Evolutionary conservation across 1,140 invertebrate species (phyloP).

Genomic region (Geopemphigus sp.): DNA sequence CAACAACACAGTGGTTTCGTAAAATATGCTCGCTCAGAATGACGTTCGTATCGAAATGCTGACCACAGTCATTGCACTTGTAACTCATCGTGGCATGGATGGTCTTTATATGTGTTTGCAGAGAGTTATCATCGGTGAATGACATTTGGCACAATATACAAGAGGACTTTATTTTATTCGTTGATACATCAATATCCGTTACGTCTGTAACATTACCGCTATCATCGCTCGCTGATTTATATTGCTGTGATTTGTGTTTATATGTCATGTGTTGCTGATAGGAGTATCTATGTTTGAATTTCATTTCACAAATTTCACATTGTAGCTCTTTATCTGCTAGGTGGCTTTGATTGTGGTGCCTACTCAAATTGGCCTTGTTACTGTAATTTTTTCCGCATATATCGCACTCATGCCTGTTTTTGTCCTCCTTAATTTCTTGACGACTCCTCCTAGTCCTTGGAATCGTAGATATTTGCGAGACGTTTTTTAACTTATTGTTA

Average conservation of each 20-base stretch:
- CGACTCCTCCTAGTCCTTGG: no score
- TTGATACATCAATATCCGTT: neutral
- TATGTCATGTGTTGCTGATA: neutral
- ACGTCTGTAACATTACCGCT: no score
- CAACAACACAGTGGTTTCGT: neutral
- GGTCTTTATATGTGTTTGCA: neutral
- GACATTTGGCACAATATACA: neutral
- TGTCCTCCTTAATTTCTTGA: neutral
- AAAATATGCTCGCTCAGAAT: neutral
- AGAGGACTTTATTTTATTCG: neutral
- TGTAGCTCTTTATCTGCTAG: neutral
- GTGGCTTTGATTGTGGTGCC: neutral
- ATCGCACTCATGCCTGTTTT: neutral
- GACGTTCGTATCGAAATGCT: constrained; percentile 8
- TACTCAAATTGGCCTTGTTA: neutral
- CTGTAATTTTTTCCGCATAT: constrained; percentile 12
- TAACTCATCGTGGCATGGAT: neutral
- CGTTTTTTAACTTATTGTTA: no score
- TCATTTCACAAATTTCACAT: neutral
- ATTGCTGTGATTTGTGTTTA: neutral
- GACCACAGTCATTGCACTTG: constrained; percentile 9
- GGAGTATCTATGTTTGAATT: constrained; percentile 20
- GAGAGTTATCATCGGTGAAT: neutral
- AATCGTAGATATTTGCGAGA: no score
- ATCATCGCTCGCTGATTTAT: no score